These are phyloP conservation scores for Microcebus lehilahytsara DNA, from an alignment of 2,113 vertebrate genomes.

Conservation along the genomic window DNA sequence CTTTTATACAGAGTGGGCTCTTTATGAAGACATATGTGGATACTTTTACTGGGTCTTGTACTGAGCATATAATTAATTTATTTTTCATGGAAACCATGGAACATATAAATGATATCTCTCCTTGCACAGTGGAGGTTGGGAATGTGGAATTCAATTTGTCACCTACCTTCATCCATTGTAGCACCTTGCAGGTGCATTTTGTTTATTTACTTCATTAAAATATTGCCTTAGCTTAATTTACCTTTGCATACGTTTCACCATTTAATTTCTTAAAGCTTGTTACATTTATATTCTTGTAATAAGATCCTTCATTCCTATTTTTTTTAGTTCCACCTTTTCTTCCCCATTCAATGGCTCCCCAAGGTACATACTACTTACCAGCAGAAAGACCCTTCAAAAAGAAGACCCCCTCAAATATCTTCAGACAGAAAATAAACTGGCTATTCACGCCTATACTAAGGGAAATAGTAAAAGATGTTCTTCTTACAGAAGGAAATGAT, in stretches of 20 bases:
- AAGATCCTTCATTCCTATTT: background rate
- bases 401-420: background rate
- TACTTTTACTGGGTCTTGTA: background rate
- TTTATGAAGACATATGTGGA: background rate
- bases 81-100: background rate
- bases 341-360: background rate
- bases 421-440: background rate
- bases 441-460: background rate
- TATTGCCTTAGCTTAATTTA: background rate
- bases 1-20: background rate
- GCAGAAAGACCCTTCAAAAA: background rate
- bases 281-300: slow-evolving; percentile 9
- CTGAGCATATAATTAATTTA: background rate
- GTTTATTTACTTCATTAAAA: background rate
- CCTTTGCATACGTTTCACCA: background rate
- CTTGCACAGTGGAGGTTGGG: background rate
- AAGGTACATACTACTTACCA: background rate
- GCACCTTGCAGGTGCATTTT: background rate
- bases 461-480: background rate
- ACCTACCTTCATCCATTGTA: background rate
- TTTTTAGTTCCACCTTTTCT: background rate
- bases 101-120: background rate
- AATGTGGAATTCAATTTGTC: background rate
- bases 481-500: background rate
- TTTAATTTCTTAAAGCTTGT: slow-evolving; percentile 9